phyloP scores from a whole-genome alignment of 53 echinoderm and acorn worm species.

The Arbacia lixula region DNA sequence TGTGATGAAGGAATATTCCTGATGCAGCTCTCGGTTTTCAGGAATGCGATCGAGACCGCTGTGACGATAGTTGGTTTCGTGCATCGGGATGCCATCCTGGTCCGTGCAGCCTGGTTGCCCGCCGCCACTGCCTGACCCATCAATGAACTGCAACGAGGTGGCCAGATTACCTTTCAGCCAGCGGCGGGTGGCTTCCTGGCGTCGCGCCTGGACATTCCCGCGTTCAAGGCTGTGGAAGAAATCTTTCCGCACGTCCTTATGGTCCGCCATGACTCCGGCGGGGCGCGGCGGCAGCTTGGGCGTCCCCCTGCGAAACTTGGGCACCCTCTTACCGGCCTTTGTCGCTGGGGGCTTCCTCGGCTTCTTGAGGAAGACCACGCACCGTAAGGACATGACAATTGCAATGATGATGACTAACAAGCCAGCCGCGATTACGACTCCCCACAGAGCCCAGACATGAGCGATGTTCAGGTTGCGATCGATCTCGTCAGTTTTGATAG shows the following conservation, averaged over 20 bases:
- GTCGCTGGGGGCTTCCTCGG: neutral
- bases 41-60: conserved; percentile 10
- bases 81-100: conserved; percentile 34
- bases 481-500: neutral
- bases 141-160: conserved; percentile 35
- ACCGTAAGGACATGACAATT: conserved; percentile 42
- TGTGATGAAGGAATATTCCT: conserved; percentile 19
- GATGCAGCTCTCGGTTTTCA: conserved; percentile 1
- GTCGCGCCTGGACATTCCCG: conserved; percentile 26
- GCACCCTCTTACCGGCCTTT: conserved; percentile 31
- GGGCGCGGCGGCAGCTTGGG: conserved; percentile 2
- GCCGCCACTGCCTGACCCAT: conserved; percentile 36
- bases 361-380: conserved; percentile 26
- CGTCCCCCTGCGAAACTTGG: conserved; percentile 40
- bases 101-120: neutral
- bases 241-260: conserved; percentile 13
- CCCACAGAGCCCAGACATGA: conserved; percentile 61
- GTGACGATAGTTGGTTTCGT: neutral
- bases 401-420: conserved; percentile 53
- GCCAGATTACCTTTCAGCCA: conserved; percentile 11
- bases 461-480: neutral
- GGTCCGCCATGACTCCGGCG: conserved; percentile 21
- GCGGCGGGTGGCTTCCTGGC: conserved; percentile 11
- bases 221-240: conserved; percentile 36
- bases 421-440: conserved; percentile 61